Base-by-base conservation (phyloP, 2,113 vertebrate genomes). In the Nematolebias whitei region DNA sequence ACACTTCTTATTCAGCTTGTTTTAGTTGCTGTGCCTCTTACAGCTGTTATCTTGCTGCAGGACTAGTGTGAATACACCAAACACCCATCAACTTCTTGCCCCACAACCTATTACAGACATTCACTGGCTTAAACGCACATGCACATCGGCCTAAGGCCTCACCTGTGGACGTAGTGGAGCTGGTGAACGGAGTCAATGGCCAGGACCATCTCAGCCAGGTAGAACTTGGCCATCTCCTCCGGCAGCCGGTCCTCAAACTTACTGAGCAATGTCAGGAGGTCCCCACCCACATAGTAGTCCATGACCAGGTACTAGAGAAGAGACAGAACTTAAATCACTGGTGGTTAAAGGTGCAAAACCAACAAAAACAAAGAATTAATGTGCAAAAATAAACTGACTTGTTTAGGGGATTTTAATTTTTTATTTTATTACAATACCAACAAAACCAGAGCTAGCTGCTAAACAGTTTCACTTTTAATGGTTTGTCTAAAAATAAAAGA, bases 281-380 rank as follows among this genome's bases (percentile, higher is more conserved):
- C 98, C 41, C 98, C 98, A 58, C 98, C 98, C 85, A 99, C 98
- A 9, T 99, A 99, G 88, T 99, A 99, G 93, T 99, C 98, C 98
- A 99, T 99, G 87, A 99, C 98, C 85, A 99, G 92, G 91, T 99
- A 99, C 98, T 99, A 15, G 14, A 82, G 56, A 72, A n/a, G 13
- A 10, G 45, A 13, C 50, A 44, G 10, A 11, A 38, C 11, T 22
- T 12, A 26, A 22, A 51, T 54, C 4, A 38, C 29, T 12, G 5
- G 16, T 26, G 1, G 40, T 3, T 32, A 57, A 60, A 61, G 4
- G 10, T 22, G 19, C 14, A 3, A 59, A 14, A 13, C n/a, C 2
- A 18, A 23, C 2, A 11, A 4, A 47, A 7, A 8, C 38, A 24
- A 32, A 51, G 29, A 29, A 29, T 10, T 8, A 29, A 10, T 7